phyloP scores from a whole-genome alignment of 2,797 vertebrate genomes.

The Trachurus trachurus region DNA sequence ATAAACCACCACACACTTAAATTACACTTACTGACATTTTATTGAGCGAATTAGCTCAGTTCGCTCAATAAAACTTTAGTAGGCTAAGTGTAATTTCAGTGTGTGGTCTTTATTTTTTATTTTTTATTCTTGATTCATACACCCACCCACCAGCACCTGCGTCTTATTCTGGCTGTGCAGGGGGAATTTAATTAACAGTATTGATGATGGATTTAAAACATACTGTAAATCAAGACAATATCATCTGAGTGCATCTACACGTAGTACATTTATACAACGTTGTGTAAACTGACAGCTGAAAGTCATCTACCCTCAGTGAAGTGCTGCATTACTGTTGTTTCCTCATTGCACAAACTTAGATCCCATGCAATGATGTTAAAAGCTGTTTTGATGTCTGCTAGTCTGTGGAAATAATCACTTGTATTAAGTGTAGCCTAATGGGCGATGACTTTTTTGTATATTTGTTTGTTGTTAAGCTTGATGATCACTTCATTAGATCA shows the following conservation, averaged over 20 bases:
- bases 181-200: too few relatives aligned
- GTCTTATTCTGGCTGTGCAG: too few relatives aligned
- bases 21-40: too few relatives aligned
- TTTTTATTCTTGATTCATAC: too few relatives aligned
- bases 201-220: background rate
- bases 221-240: background rate
- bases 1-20: too few relatives aligned
- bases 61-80: too few relatives aligned
- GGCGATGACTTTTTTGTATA: background rate
- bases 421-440: background rate
- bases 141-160: too few relatives aligned
- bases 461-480: conserved; percentile 15
- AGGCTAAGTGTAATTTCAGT: too few relatives aligned
- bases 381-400: background rate
- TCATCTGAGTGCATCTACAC: background rate
- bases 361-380: background rate
- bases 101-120: too few relatives aligned
- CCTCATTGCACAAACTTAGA: background rate
- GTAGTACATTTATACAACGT: background rate
- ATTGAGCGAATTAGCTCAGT: too few relatives aligned
- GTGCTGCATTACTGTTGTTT: background rate
- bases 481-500: conserved; percentile 10
- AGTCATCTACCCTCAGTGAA: background rate
- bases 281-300: background rate
- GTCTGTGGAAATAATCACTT: background rate